These are phyloP conservation scores for Drosophila nr. perissopoda DNA, from an alignment of 2,888 invertebrate genomes.

Conservation along the genomic window DNA sequence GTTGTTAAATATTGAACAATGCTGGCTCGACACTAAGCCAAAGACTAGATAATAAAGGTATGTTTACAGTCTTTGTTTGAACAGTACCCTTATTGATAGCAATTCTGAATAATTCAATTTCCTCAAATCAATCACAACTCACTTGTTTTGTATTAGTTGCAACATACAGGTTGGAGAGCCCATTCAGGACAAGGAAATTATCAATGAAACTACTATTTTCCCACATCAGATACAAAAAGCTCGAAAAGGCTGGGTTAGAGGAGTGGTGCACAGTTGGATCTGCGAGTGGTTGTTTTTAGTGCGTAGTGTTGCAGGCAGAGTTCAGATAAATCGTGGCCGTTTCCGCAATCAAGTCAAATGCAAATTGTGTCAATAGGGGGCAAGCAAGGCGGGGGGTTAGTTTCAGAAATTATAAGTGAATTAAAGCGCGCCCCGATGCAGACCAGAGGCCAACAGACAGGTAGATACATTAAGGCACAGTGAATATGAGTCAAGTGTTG, in stretches of 20 bases:
- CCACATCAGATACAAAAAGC: conserved; percentile 51
- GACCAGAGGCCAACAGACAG: conserved; percentile 15
- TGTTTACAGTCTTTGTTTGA: not conserved
- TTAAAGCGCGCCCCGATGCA: conserved; percentile 55
- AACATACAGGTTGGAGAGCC: not conserved
- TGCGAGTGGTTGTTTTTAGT: not conserved
- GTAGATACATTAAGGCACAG: not conserved
- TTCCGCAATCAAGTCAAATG: conserved; percentile 67
- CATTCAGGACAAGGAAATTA: conserved; percentile 17
- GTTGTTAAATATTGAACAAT: not conserved
- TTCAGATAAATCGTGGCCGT: conserved; percentile 19
- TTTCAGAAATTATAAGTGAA: conserved; percentile 64
- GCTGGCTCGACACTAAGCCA: not conserved
- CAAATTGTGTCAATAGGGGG: conserved; percentile 52
- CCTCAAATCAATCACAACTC: not conserved
- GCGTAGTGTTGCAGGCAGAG: conserved; percentile 27
- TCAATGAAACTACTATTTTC: conserved; percentile 62
- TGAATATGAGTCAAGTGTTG: conserved; percentile 35
- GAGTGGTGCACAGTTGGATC: not conserved
- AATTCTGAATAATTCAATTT: not conserved
- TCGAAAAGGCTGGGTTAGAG: conserved; percentile 21
- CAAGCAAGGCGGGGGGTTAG: not conserved
- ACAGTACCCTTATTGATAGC: not conserved
- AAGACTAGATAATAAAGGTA: not conserved
- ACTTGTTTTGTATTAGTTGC: not conserved